phyloP scores from a whole-genome alignment of 1,140 invertebrate genomes.

The Chrysoperla carnea region DNA sequence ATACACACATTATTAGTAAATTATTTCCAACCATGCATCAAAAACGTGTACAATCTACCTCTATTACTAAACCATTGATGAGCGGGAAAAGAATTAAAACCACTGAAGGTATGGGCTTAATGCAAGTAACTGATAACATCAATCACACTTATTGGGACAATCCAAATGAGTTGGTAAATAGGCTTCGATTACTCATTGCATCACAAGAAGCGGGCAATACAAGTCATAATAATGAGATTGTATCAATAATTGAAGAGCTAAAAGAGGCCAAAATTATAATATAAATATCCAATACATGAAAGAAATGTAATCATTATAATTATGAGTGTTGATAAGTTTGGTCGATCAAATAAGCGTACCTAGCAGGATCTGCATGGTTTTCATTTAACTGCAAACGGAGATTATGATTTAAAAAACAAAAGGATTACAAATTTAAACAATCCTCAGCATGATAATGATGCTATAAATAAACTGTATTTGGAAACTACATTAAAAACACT shows the following conservation, averaged over 20 bases:
- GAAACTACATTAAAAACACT: too few species aligned
- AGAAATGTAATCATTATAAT: slow-evolving; percentile 1
- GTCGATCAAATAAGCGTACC: not conserved
- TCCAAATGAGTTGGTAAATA: slow-evolving; percentile 20
- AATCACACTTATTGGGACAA: slow-evolving; percentile 21
- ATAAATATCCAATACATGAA: slow-evolving; percentile 2
- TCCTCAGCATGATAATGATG: too few species aligned
- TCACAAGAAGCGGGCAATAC: slow-evolving; percentile 17
- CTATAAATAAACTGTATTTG: too few species aligned
- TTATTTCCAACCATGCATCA: too few species aligned
- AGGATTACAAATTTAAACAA: not conserved
- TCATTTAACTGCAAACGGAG: slow-evolving; percentile 4
- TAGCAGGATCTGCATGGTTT: slow-evolving; percentile 1
- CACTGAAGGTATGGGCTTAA: not conserved
- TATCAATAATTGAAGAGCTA: slow-evolving; percentile 19
- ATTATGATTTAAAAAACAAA: slow-evolving; percentile 7
- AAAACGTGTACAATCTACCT: too few species aligned
- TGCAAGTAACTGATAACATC: slow-evolving; percentile 3
- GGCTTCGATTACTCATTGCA: slow-evolving; percentile 16
- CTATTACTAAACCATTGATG: too few species aligned
- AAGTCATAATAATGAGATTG: slow-evolving; percentile 20
- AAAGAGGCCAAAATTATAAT: slow-evolving; percentile 7
- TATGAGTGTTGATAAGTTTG: slow-evolving; percentile 13
- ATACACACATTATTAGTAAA: too few species aligned
- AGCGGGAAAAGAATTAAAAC: too few species aligned